A percentile compares a stretch with the other conserved stretches of the same genome.
Evolutionary conservation across 1,140 invertebrate genomes (phyloP).

Genomic region (Chrysoperla carnea): DNA sequence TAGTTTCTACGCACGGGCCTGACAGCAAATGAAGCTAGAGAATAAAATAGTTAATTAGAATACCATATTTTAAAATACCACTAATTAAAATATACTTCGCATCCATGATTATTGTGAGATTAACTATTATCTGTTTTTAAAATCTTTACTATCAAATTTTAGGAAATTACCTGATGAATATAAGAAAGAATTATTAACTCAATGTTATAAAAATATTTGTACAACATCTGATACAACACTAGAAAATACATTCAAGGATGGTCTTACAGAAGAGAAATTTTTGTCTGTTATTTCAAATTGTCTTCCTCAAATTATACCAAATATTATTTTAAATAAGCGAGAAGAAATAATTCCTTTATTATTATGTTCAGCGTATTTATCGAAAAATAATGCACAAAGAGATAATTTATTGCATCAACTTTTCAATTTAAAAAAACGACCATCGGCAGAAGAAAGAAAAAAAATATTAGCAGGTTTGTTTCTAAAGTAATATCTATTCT

Average conservation of each 20-base stretch:
- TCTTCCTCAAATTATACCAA: slow-evolving; percentile 46
- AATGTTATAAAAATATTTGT: slow-evolving; percentile 23
- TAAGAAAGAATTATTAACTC: slow-evolving; percentile 27
- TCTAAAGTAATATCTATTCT: slow-evolving; percentile 1
- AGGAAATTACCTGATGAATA: slow-evolving; percentile 31
- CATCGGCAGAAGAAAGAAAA: slow-evolving; percentile 47
- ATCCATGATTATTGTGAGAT: too few relatives aligned
- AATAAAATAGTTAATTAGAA: too few relatives aligned
- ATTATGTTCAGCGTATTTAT: slow-evolving; percentile 41
- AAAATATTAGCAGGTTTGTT: slow-evolving; percentile 41
- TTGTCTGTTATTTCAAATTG: slow-evolving; percentile 25
- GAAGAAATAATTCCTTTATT: slow-evolving; percentile 59
- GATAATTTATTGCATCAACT: slow-evolving; percentile 50
- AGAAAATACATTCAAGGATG: slow-evolving; percentile 23
- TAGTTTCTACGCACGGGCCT: too few relatives aligned
- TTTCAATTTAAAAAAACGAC: slow-evolving; percentile 61
- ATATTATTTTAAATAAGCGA: slow-evolving; percentile 48
- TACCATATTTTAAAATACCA: too few relatives aligned
- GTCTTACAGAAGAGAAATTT: slow-evolving; percentile 22
- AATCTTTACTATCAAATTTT: slow-evolving; percentile 1
- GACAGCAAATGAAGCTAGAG: too few relatives aligned
- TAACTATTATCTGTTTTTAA: too few relatives aligned
- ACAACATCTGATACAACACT: slow-evolving; percentile 15
- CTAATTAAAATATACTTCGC: too few relatives aligned
- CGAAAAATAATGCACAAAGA: slow-evolving; percentile 35